Evolutionary conservation across 2,888 invertebrate genomes (phyloP), one percentile per base, ranked within the genome.

Genomic region (Xanthia togata): DNA sequence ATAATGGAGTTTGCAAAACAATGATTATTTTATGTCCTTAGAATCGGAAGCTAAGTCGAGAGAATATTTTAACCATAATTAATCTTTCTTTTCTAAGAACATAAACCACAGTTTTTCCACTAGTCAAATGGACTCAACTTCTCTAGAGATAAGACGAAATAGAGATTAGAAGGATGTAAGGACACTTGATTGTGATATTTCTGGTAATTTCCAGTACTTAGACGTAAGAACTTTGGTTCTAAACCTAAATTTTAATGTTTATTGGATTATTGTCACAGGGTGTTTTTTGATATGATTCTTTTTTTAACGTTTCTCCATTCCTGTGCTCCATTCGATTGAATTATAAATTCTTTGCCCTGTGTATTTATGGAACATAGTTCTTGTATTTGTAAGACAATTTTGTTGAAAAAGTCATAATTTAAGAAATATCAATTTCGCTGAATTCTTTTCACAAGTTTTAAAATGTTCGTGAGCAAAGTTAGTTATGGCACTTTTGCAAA

Each of bases 151-250:
- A 87, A 87, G 87, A 84, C 76, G 75, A 83, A 83, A 88, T 86
- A 81, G 85, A 87, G 79, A 85, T 87, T 86, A 86, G 72, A 85
- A 79, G 76, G 78, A 86, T 73, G 76, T 85, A 83, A 78, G 76
- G 83, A 81, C 82, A 78, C 83, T 84, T 85, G 62, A 89, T 89
- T 93, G 93, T 93, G 93, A 93, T 93, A 93, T 90, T 87, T 89
- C 89, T 91, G 90, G 91, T 88, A 83, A 86, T 82, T 73, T 82
- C 88, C 90, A 88, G 85, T 87, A 83, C 69, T 73, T 93, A 93
- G 91, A 85, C 87, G 63, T 92, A 90, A 91, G 89, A 83, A 87
- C 81, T 80, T 89, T 87, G 93, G 93, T 93, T 93, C 77, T 83
- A 89, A 93, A 93, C 92, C 93, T 85, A 88, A 86, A 89, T 87